Evolutionary conservation across 2,888 invertebrate genomes (phyloP).

Genomic region (Stenchaetothrips biformis): DNA sequence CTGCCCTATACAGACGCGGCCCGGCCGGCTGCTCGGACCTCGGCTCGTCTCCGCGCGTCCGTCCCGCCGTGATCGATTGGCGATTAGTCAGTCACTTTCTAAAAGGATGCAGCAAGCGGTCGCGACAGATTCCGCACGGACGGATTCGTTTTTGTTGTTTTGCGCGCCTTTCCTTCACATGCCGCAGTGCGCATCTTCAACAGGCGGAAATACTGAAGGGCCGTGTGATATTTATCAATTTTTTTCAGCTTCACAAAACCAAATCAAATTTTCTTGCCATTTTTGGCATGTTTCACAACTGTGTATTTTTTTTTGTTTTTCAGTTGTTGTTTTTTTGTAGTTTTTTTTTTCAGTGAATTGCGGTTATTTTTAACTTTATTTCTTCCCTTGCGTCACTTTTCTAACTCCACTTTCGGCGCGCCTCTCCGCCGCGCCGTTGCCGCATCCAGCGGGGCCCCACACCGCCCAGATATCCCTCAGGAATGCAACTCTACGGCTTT

Average conservation of each 20-base stretch:
- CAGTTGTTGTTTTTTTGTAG: too few relatives aligned
- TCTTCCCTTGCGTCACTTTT: not conserved
- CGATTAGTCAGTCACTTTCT: slow-evolving; percentile 12
- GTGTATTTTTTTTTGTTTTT: too few relatives aligned
- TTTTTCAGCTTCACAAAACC: too few relatives aligned
- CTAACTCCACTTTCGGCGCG: not conserved
- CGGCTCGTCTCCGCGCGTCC: not conserved
- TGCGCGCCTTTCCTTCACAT: too few relatives aligned
- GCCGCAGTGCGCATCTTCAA: too few relatives aligned
- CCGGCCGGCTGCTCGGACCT: not conserved
- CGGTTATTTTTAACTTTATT: not conserved
- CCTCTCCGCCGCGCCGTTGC: not conserved
- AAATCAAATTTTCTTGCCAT: too few relatives aligned
- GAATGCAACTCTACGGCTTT: slow-evolving; percentile 2
- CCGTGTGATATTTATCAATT: too few relatives aligned
- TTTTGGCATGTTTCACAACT: too few relatives aligned
- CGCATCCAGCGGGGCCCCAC: not conserved
- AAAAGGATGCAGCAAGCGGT: not conserved
- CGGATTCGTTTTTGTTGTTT: too few relatives aligned
- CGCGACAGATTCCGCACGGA: not conserved
- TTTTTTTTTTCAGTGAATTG: too few relatives aligned
- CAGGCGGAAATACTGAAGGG: too few relatives aligned
- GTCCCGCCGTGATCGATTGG: not conserved
- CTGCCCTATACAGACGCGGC: not conserved
- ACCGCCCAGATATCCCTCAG: not conserved